Base-by-base conservation (phyloP, 2,797 vertebrate species). In the Triplophysa yarkandensis region DNA sequence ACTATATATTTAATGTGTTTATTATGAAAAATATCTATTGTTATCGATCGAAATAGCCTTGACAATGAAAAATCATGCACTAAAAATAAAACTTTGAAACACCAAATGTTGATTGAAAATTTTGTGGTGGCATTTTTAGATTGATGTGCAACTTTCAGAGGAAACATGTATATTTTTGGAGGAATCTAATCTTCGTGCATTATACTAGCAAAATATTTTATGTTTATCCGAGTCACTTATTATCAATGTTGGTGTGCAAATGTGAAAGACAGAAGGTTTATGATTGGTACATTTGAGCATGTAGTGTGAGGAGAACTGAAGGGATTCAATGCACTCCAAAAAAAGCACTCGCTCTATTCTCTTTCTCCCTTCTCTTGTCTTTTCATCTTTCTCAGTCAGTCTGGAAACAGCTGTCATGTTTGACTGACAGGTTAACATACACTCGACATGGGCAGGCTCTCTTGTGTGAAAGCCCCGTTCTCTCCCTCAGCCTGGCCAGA, bases 331-430 rank as follows among this genome's bases (percentile, higher is more conserved):
- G 28, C 27, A 27, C 39, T 64, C 17, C 1, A 11, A 58, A 69
- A 43, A 70, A 83, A 85, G 85, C 83, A 81, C 84, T 84, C 82
- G 66, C 83, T 82, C 74, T 82, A 83, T 48, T 48, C 21, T 71
- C 41, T 28, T 30, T 71, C 23, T 65, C 36, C 8, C 27, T 58
- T 34, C 43, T 58, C 50, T 71, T 81, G 76, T 87, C 89, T 87
- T 91, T 91, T 91, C 85, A 92, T 91, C 89, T 91, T 77, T 74
- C 80, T 85, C 86, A 86, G 83, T 69, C 82, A 87, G 89, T 85
- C 86, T 91, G 78, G 77, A 82, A 92, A 91, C 89, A 90, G 88
- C 88, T 90, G 91, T 89, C 91, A 89, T 91, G 90, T 91, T 91
- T 91, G 90, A 92, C 89, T 89, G 90, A 91, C 85, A 84, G 39